Evolutionary conservation across 2,888 invertebrate genomes (phyloP), one percentile per base, ranked within the genome.

Genomic region (Drosophila subsilvestris): DNA sequence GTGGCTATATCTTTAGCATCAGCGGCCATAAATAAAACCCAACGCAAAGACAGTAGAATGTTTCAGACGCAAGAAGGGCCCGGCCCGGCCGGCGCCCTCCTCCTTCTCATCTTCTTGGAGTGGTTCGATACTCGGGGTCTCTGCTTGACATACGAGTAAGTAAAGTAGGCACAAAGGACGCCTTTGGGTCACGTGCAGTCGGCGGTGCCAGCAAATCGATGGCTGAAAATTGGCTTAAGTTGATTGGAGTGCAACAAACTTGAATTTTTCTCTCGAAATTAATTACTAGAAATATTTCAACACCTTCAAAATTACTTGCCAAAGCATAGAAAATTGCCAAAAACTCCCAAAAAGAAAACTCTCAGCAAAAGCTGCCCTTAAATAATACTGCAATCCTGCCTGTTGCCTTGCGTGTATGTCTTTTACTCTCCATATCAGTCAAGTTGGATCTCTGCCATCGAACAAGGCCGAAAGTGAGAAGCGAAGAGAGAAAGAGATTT

Each of bases 1-100:
- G 90, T 80, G 87, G 87, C 89, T 89, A 88, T 90, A 90, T 90
- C 90, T 88, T 81, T 76, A 85, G 74, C 83, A 90, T 90, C 90
- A 89, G 66, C 62, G 79, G 86, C 88, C 81, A 90, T 90, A 90
- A 90, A 90, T 90, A 89, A 90, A 86, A 75, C 70, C 37, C 37
- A n/a, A 14, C n/a, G 25, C 25, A 37, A 61, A 84, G 87, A 81
- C 87, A 86, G 90, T 86, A 86, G 81, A 87, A 85, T 89, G 87
- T 83, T 77, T 71, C 68, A 37, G 62, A 48, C 58, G 55, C 73
- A 74, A 76, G 76, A 73, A 78, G 75, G 78, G 75, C 73, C 22
- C 22, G 3, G 22, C 1, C 22, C 22, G 22, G 3, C 22, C 22
- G 3, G 0, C 22, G 5, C 25, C 6, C 25, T 25, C 73, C 12